A percentile compares a stretch with the other conserved stretches of the same genome.
phyloP scores from a whole-genome alignment of 2,888 invertebrate species.

The Melinaea marsaeus region DNA sequence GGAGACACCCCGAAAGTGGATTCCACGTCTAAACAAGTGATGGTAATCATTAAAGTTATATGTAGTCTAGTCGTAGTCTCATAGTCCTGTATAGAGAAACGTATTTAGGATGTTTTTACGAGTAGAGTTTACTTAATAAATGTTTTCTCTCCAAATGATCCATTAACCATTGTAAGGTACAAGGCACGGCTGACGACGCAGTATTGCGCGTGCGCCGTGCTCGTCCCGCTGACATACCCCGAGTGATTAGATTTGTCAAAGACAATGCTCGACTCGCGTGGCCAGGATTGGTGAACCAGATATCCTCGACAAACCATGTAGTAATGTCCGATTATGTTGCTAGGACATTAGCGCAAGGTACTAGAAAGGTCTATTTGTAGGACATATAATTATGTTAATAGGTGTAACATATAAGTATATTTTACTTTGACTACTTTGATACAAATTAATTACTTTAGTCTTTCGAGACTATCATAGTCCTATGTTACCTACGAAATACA shows the following conservation, averaged over 20 bases:
- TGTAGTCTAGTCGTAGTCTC: not conserved
- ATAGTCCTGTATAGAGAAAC: no score
- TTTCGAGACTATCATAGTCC: no score
- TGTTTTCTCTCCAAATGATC: no score
- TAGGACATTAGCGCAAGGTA: constrained; percentile 64
- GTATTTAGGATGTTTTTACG: no score
- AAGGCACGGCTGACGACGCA: constrained; percentile 55
- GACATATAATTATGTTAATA: no score
- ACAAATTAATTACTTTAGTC: no score
- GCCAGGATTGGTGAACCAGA: constrained; percentile 49
- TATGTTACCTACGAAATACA: no score
- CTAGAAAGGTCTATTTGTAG: not conserved
- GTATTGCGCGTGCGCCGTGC: constrained; percentile 61
- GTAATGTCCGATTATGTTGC: constrained; percentile 60
- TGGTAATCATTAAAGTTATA: constrained; percentile 38
- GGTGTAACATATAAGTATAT: no score
- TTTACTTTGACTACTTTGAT: no score
- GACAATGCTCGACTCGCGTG: constrained; percentile 54
- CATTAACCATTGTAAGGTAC: constrained; percentile 37
- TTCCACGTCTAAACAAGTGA: constrained; percentile 45
- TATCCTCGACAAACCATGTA: constrained; percentile 40
- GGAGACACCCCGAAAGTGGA: constrained; percentile 51
- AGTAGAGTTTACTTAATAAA: no score
- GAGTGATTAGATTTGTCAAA: constrained; percentile 61
- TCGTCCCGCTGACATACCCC: constrained; percentile 58